These are phyloP conservation scores for Carlito syrichta DNA, from an alignment of 2,113 vertebrate genomes.

Conservation along the genomic window DNA sequence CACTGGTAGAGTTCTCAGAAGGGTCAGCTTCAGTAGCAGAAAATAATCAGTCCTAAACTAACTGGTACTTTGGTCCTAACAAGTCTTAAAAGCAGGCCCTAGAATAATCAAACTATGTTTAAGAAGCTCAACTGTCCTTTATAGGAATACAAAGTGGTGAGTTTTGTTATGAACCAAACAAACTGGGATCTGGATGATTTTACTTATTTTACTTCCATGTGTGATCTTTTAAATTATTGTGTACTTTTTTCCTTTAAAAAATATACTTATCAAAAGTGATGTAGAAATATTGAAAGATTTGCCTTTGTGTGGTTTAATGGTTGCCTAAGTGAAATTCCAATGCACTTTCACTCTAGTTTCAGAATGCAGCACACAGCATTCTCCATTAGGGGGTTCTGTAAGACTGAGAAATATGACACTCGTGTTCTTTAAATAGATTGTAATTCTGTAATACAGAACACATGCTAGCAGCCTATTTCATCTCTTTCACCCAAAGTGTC, in stretches of 20 bases:
- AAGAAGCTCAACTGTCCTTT: background rate
- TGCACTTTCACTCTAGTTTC: background rate
- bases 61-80: background rate
- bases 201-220: background rate
- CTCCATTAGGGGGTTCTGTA: slow-evolving; percentile 30
- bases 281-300: background rate
- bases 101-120: background rate
- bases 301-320: background rate
- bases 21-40: background rate
- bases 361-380: background rate
- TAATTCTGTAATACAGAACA: background rate
- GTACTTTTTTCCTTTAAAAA: background rate
- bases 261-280: background rate
- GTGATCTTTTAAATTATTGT: background rate
- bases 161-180: background rate
- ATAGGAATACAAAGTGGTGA: background rate
- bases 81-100: background rate
- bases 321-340: background rate
- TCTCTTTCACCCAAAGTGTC: background rate
- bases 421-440: background rate
- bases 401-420: background rate
- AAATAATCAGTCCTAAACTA: background rate
- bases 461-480: background rate
- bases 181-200: background rate
- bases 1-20: background rate